Conservation (phyloP, 2,113 vertebrate species). For the Aphelocoma coerulescens region DNA sequence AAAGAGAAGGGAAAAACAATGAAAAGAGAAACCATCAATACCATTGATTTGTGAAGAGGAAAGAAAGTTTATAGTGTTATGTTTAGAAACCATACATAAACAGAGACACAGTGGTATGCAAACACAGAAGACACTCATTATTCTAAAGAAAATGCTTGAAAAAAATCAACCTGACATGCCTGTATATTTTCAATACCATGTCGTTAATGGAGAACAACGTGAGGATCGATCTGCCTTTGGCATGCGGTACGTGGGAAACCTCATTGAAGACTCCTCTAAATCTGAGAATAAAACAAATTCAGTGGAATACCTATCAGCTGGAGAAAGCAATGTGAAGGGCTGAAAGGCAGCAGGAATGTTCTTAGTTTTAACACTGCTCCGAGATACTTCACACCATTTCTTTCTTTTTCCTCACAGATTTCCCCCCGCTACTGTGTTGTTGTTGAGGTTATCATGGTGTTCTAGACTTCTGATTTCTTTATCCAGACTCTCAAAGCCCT, state of each 20-base stretch:
- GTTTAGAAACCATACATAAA: neutral
- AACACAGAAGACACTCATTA: slow-evolving; percentile 11
- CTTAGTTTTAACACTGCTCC: neutral
- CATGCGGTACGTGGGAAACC: rapidly evolving
- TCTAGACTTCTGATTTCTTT: neutral
- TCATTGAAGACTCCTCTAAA: neutral
- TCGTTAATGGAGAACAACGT: neutral
- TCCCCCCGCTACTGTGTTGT: rapidly evolving
- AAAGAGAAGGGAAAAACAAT: neutral
- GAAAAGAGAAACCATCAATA: slow-evolving; percentile 7
- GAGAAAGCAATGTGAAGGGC: neutral
- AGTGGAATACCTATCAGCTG: neutral
- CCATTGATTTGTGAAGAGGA: neutral
- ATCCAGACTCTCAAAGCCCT: neutral
- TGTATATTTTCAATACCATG: neutral
- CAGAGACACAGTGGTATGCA: neutral
- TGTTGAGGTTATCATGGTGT: neutral
- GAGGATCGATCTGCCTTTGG: neutral
- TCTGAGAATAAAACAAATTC: neutral
- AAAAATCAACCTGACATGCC: neutral
- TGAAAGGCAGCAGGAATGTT: neutral
- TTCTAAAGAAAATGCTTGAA: neutral
- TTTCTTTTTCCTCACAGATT: neutral
- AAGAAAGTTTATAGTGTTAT: neutral
- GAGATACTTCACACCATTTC: neutral